Conservation (phyloP, 2,113 vertebrate genomes). For the Boulengeromyrus knoepffleri region DNA sequence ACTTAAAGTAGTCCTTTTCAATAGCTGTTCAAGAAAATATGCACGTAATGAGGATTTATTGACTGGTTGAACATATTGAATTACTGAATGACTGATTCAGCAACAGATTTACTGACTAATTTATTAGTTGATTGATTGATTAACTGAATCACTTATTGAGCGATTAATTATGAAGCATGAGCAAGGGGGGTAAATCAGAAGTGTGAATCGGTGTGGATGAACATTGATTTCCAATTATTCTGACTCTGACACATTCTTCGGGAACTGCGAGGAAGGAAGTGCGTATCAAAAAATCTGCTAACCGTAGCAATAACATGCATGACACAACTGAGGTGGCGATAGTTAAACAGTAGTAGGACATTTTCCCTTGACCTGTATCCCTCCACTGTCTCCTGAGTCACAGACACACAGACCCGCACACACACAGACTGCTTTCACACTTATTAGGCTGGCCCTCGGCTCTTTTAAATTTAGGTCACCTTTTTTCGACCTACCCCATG, state of each 20-base stretch:
- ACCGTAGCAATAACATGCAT: neutral
- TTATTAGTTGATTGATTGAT: neutral
- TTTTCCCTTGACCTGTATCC: neutral
- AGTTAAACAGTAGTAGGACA: neutral
- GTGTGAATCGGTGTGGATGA: neutral
- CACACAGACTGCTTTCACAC: neutral
- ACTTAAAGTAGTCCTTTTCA: neutral
- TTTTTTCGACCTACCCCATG: neutral
- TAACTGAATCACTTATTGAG: neutral
- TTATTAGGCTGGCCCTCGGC: neutral
- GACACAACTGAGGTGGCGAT: neutral
- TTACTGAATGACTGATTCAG: neutral
- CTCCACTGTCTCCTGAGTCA: neutral
- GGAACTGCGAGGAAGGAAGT: neutral
- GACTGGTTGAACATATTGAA: neutral
- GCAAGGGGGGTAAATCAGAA: neutral
- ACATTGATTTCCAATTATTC: neutral
- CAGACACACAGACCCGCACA: neutral
- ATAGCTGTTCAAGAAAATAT: neutral
- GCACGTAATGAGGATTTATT: neutral
- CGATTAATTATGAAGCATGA: neutral
- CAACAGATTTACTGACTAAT: neutral
- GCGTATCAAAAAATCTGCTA: neutral
- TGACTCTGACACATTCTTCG: neutral
- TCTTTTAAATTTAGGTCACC: neutral